Percentiles rank a stretch among this genome's conserved stretches.
These are phyloP conservation scores for Tangara arthus DNA, from an alignment of 2,797 vertebrate genomes.

Conservation along the genomic window DNA sequence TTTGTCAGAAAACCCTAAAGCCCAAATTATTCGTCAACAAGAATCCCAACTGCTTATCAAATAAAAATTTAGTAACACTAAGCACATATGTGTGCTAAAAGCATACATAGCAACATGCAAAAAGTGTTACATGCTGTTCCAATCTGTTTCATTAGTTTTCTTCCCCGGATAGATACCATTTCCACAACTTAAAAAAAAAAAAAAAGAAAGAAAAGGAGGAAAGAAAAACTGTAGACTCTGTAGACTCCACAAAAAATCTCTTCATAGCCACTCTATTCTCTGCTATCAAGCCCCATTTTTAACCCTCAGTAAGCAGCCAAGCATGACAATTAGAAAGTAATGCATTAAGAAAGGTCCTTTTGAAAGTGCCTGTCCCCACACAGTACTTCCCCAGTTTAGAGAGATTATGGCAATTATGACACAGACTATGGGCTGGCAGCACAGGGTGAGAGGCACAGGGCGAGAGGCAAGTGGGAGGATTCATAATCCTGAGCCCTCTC, in stretches of 20 bases:
- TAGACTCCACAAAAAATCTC: background rate
- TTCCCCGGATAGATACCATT: background rate
- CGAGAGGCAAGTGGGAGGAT: background rate
- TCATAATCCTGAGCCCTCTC: background rate
- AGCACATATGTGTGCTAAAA: background rate
- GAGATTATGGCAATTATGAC: background rate
- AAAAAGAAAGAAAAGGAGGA: background rate
- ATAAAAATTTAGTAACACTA: background rate
- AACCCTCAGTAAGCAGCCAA: background rate
- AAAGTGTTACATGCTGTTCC: background rate
- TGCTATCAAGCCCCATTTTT: background rate
- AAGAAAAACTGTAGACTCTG: background rate
- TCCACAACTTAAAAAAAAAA: background rate
- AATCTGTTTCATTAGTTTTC: background rate
- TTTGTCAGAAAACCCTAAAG: background rate
- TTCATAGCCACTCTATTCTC: background rate
- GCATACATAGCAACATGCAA: background rate
- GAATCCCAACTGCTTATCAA: background rate
- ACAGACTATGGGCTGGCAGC: background rate
- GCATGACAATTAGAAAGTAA: background rate
- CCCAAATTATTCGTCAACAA: background rate
- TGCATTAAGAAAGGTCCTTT: background rate
- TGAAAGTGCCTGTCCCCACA: background rate
- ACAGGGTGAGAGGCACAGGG: background rate
- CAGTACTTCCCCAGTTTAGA: background rate